A percentile compares a stretch with the other conserved stretches of the same genome.
phyloP scores from a whole-genome alignment of 2,888 invertebrate species.

The Caenorhabditis angaria region DNA sequence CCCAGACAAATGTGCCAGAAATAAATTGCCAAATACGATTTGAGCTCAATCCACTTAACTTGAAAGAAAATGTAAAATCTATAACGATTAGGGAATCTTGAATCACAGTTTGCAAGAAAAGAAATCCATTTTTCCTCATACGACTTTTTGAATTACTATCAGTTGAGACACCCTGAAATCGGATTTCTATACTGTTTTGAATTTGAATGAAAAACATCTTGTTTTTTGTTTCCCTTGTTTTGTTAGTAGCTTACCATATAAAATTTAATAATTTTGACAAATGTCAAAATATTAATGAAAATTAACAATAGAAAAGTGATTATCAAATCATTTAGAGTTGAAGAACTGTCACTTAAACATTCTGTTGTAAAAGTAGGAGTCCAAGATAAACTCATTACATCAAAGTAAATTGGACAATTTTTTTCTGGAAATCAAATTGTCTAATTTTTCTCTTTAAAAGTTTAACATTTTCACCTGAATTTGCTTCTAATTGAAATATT shows the following conservation, averaged over 20 bases:
- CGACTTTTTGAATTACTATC: conserved; percentile 9
- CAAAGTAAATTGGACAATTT: too few relatives aligned
- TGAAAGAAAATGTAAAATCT: conserved; percentile 18
- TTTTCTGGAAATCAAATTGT: too few relatives aligned
- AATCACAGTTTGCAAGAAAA: conserved; percentile 29
- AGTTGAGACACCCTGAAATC: conserved; percentile 1
- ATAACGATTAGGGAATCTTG: conserved; percentile 22
- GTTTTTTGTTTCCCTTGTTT: too few relatives aligned
- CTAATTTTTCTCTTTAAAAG: too few relatives aligned
- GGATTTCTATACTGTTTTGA: not conserved
- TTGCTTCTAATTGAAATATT: too few relatives aligned
- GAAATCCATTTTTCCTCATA: conserved; percentile 11
- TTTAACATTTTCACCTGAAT: too few relatives aligned
- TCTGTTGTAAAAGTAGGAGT: too few relatives aligned
- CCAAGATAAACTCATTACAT: too few relatives aligned
- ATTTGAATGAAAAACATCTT: not conserved
- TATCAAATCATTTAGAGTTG: too few relatives aligned
- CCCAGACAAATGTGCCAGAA: conserved; percentile 25
- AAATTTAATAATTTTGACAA: conserved; percentile 1
- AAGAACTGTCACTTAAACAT: too few relatives aligned
- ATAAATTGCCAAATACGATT: conserved; percentile 24
- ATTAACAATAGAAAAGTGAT: too few relatives aligned
- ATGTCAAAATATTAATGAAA: too few relatives aligned
- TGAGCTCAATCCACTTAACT: conserved; percentile 8
- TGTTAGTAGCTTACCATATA: conserved; percentile 18